Evolutionary conservation across 1,140 invertebrate genomes (phyloP).

Genomic region (Drosophila orosa): DNA sequence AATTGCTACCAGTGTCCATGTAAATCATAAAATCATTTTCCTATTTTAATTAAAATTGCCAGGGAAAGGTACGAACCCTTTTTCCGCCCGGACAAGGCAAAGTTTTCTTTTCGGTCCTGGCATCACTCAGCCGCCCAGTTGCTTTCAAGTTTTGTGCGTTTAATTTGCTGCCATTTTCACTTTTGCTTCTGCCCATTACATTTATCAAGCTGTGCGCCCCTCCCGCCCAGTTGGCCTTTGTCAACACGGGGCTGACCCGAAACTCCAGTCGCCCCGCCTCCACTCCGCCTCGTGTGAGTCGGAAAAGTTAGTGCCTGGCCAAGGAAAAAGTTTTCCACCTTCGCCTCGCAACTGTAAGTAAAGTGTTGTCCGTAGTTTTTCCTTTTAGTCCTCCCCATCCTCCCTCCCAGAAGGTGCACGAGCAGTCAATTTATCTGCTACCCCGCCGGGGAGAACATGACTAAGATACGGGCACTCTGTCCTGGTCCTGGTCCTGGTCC

Average conservation of each 20-base stretch:
- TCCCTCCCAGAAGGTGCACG: neutral
- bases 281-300: conserved; percentile 6
- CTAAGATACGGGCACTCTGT: conserved; percentile 31
- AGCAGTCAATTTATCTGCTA: conserved; percentile 64
- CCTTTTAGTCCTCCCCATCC: conserved; percentile 15
- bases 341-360: conserved; percentile 66
- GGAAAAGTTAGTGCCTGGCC: conserved; percentile 38
- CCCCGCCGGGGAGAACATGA: conserved; percentile 39
- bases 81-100: conserved; percentile 18
- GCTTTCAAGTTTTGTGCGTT: conserved; percentile 70
- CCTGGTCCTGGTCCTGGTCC: conserved; percentile 3
- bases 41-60: conserved; percentile 75
- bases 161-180: conserved; percentile 79
- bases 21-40: conserved; percentile 66
- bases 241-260: conserved; percentile 65
- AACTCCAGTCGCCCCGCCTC: neutral
- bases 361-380: conserved; percentile 68
- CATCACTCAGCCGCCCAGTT: conserved; percentile 37
- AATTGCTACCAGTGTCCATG: conserved; percentile 39
- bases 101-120: conserved; percentile 33
- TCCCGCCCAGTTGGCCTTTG: conserved; percentile 56
- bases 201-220: conserved; percentile 50
- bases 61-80: conserved; percentile 49
- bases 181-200: conserved; percentile 64
- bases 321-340: conserved; percentile 62